Percentiles rank a stretch among this genome's conserved stretches.
Conservation (phyloP, 2,113 vertebrate species). For the Mesoclemmys tuberculata region DNA sequence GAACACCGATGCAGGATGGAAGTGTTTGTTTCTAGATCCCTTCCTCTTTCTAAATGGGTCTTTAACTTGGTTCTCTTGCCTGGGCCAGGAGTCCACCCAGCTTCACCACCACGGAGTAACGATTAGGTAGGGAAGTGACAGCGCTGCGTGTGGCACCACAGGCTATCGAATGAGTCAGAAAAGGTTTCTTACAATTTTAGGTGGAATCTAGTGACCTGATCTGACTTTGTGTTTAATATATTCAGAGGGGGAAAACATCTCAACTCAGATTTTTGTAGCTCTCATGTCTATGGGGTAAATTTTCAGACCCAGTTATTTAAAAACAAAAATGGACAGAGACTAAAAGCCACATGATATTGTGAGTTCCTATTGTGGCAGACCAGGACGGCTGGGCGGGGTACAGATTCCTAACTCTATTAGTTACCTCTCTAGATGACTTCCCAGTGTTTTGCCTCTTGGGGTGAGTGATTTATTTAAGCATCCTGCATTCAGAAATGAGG, state of each 20-base stretch:
- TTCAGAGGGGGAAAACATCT: neutral
- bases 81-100: neutral
- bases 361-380: neutral
- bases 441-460: neutral
- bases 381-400: neutral
- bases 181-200: accelerated
- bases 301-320: neutral
- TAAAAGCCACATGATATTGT: too few relatives aligned
- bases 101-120: neutral
- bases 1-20: neutral
- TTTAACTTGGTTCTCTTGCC: neutral
- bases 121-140: accelerated
- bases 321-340: neutral
- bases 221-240: neutral
- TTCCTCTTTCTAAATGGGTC: neutral
- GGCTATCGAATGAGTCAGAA: neutral
- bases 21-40: neutral
- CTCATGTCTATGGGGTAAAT: neutral
- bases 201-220: neutral
- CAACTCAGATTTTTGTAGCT: neutral
- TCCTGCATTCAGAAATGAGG: neutral
- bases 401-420: neutral
- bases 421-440: accelerated
- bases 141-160: accelerated
- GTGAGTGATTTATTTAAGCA: neutral